Conservation (phyloP, 2,797 vertebrate species). For the Anguilla megastoma region DNA sequence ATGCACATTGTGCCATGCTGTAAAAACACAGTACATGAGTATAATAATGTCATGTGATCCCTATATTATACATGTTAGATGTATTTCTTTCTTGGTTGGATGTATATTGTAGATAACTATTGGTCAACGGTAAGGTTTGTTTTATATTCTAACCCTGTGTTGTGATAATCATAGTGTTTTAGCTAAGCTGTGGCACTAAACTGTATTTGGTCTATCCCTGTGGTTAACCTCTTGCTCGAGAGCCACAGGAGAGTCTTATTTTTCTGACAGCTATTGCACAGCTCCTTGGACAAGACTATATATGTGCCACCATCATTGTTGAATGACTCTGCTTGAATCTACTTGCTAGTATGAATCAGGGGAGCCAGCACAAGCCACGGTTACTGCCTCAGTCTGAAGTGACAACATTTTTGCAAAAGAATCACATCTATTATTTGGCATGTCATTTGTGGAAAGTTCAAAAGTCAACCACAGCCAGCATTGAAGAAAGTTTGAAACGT, state of each 20-base stretch:
- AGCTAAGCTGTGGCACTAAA: not conserved
- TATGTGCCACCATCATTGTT: conserved; percentile 7
- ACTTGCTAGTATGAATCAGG: not conserved
- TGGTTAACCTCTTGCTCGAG: not conserved
- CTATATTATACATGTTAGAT: not conserved
- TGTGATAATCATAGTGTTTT: not conserved
- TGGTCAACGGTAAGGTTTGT: not conserved
- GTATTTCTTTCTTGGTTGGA: not conserved
- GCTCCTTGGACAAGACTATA: conserved; percentile 7
- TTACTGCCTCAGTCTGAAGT: not conserved
- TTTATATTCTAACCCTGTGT: not conserved
- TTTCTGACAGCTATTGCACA: conserved; percentile 13
- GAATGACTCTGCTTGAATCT: not conserved
- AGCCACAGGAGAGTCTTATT: not conserved
- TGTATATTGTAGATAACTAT: not conserved
- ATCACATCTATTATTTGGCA: conserved; percentile 41
- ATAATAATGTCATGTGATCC: not conserved
- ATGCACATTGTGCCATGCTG: not conserved
- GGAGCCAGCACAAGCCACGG: not conserved
- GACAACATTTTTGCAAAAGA: conserved; percentile 16
- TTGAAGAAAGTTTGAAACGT: not conserved
- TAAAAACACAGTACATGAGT: not conserved
- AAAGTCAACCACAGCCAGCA: not conserved
- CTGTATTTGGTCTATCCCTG: not conserved
- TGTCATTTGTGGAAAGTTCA: conserved; percentile 35